Percentiles rank a stretch among this genome's conserved stretches.
Evolutionary conservation across 2,888 invertebrate genomes (phyloP).

Genomic region (Aleiodes leptofemur): DNA sequence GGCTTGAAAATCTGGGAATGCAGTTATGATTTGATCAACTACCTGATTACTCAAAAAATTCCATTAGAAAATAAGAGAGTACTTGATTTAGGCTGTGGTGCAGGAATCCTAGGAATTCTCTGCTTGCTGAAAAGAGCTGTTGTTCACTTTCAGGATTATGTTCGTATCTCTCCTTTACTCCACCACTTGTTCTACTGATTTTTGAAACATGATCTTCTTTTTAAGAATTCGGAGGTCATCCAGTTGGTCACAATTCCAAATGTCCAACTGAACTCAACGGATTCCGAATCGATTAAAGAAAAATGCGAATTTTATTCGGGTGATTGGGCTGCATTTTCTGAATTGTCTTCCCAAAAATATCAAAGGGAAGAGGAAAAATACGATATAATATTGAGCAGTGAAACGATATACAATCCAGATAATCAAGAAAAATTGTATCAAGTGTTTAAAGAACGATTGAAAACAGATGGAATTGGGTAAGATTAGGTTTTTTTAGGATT

Average conservation of each 20-base stretch:
- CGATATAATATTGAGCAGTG: conserved; percentile 92
- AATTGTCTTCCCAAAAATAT: conserved; percentile 69
- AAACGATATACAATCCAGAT: conserved; percentile 92
- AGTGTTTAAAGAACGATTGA: conserved; percentile 81
- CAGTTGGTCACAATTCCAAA: conserved; percentile 89
- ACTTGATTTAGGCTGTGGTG: conserved; percentile 95
- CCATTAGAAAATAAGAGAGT: conserved; percentile 78
- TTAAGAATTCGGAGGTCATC: conserved; percentile 91
- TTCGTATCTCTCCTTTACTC: conserved; percentile 76
- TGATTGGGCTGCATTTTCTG: conserved; percentile 83
- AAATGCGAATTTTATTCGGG: conserved; percentile 80
- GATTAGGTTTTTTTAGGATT: conserved; percentile 37
- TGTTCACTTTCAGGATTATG: conserved; percentile 96
- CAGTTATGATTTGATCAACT: conserved; percentile 86
- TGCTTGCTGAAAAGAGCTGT: conserved; percentile 79
- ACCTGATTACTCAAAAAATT: conserved; percentile 76
- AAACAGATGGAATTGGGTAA: conserved; percentile 80
- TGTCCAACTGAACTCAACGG: conserved; percentile 81
- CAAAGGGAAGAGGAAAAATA: conserved; percentile 77
- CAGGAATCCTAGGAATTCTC: conserved; percentile 91
- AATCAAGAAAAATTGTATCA: conserved; percentile 87
- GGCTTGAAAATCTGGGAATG: conserved; percentile 98
- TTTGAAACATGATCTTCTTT: conserved; percentile 57
- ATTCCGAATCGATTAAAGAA: conserved; percentile 69
- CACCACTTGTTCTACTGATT: not conserved